A percentile compares a stretch with the other conserved stretches of the same genome.
Evolutionary conservation across 2,888 invertebrate species (phyloP).

Genomic region (Leucania comma): DNA sequence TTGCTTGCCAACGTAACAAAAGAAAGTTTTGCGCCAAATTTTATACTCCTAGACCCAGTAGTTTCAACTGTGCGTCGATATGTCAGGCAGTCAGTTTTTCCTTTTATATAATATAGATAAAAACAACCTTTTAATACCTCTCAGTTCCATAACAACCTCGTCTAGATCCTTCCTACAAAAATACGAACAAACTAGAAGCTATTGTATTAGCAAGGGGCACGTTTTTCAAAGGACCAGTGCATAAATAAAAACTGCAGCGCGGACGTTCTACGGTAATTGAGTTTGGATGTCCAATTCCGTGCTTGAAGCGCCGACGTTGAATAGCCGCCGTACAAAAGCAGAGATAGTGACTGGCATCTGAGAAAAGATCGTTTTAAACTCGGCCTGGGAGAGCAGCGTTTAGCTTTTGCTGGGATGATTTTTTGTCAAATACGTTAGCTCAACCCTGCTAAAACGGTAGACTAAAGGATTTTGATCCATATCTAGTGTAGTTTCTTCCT

Average conservation of each 20-base stretch:
- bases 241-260: conserved; percentile 69
- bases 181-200: conserved; percentile 44
- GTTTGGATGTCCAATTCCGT: conserved; percentile 73
- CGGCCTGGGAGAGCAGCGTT: conserved; percentile 51
- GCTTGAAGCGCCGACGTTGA: conserved; percentile 64
- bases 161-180: conserved; percentile 13
- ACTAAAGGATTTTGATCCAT: no score
- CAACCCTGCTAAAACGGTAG: conserved; percentile 2
- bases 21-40: no score
- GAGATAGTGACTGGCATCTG: conserved; percentile 72
- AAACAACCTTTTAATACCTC: not conserved
- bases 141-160: conserved; percentile 1
- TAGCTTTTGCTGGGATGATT: conserved; percentile 20
- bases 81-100: no score
- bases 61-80: no score
- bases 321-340: conserved; percentile 67
- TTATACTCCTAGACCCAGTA: no score
- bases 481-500: no score
- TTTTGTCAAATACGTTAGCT: conserved; percentile 15
- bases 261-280: conserved; percentile 70
- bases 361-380: conserved; percentile 68
- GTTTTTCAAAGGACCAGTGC: conserved; percentile 63
- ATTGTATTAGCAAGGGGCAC: conserved; percentile 53
- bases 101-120: no score
- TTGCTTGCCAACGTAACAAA: no score